These are phyloP conservation scores for Omphaloscelis lunosa DNA, from an alignment of 2,888 invertebrate species.

Conservation along the genomic window DNA sequence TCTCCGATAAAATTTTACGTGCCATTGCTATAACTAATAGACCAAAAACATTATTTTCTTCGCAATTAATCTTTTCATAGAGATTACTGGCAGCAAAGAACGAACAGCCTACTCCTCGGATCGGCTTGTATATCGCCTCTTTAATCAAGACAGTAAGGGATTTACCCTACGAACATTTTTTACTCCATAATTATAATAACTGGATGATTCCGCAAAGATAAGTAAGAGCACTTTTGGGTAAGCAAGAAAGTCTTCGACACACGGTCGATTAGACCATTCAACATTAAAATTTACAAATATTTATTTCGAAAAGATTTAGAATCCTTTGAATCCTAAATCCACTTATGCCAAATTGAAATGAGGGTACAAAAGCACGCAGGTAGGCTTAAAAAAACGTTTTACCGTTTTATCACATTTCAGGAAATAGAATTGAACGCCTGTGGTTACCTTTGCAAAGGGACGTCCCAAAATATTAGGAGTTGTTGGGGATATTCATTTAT, in stretches of 20 bases:
- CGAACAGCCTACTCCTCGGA: constrained; percentile 33
- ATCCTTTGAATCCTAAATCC: constrained; percentile 45
- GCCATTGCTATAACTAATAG: no score
- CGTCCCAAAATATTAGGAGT: constrained; percentile 14
- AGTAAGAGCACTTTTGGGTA: constrained; percentile 22
- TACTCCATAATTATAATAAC: constrained; percentile 60
- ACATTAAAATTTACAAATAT: constrained; percentile 8
- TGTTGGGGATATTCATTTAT: constrained; percentile 20
- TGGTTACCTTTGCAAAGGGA: constrained; percentile 32
- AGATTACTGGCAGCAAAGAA: constrained; percentile 9
- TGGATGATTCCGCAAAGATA: constrained; percentile 53
- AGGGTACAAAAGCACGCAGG: constrained; percentile 36
- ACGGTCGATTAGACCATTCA: constrained; percentile 21
- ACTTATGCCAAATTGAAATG: constrained; percentile 55
- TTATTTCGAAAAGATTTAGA: constrained; percentile 9
- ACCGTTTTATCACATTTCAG: constrained; percentile 34
- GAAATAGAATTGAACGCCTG: constrained; percentile 48
- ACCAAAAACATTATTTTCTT: background rate
- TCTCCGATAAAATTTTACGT: no score
- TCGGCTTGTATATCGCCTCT: constrained; percentile 34
- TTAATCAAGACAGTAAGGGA: constrained; percentile 59
- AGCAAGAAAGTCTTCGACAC: constrained; percentile 43
- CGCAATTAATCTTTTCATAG: constrained; percentile 14
- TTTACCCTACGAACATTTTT: constrained; percentile 51
- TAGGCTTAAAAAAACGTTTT: constrained; percentile 39